A percentile compares a stretch with the other conserved stretches of the same genome.
Conservation (phyloP, 35 echinoderm and acorn worm genomes). For the Lytechinus pictus region DNA sequence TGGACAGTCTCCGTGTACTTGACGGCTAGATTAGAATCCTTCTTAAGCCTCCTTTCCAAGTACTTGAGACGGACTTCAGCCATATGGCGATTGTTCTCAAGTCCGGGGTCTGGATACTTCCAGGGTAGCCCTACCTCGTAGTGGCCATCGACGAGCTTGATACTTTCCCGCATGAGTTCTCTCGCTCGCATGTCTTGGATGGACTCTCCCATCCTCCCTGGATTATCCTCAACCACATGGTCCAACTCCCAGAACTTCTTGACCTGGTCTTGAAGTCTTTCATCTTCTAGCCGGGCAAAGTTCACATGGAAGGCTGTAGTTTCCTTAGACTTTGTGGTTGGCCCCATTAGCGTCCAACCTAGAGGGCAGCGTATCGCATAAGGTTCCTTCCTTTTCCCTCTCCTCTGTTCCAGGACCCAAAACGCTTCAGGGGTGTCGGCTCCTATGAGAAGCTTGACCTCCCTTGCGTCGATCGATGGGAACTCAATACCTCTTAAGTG, state of each 20-base stretch:
- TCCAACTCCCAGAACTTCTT: slow-evolving; percentile 35
- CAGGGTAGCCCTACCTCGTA: slow-evolving; percentile 68
- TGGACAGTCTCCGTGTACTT: slow-evolving; percentile 58
- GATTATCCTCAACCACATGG: background rate
- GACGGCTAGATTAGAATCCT: slow-evolving; percentile 33
- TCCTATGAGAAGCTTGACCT: slow-evolving; percentile 69
- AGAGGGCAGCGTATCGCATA: slow-evolving; percentile 55
- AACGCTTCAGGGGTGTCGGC: slow-evolving; percentile 70
- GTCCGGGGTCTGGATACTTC: background rate
- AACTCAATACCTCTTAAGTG: too few species aligned
- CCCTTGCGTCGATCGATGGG: too few species aligned
- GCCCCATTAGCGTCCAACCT: slow-evolving; percentile 56
- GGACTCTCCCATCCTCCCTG: slow-evolving; percentile 13
- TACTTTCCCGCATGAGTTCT: slow-evolving; percentile 58
- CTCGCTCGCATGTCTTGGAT: slow-evolving; percentile 6
- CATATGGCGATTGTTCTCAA: slow-evolving; percentile 55
- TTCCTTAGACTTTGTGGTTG: background rate
- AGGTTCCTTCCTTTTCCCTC: slow-evolving; percentile 58
- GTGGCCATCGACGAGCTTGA: slow-evolving; percentile 36
- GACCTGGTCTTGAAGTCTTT: background rate
- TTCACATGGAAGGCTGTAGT: background rate
- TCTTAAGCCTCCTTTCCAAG: slow-evolving; percentile 52
- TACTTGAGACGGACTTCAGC: slow-evolving; percentile 57
- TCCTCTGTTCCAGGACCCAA: slow-evolving; percentile 73
- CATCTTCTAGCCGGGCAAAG: background rate